Evolutionary conservation across 2,113 vertebrate genomes (phyloP).

Genomic region (Nyctereutes procyonoides): DNA sequence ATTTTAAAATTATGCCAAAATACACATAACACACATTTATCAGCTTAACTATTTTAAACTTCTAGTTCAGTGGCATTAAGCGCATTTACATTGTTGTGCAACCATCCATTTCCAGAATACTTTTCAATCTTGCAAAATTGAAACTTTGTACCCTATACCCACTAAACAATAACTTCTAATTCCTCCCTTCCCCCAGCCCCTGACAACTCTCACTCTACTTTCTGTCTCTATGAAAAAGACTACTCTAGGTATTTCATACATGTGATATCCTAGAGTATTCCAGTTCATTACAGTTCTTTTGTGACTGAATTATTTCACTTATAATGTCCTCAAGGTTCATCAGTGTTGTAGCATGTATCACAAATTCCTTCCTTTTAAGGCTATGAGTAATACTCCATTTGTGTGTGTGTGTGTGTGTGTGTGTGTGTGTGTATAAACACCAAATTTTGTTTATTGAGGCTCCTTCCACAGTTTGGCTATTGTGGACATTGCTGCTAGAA

Average conservation of each 20-base stretch:
- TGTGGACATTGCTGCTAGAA: too few species aligned
- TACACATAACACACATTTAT: neutral
- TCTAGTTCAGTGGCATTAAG: neutral
- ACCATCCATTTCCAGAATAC: neutral
- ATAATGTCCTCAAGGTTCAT: neutral
- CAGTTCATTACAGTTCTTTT: neutral
- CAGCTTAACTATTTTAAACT: neutral
- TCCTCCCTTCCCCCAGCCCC: neutral
- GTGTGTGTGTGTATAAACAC: too few species aligned
- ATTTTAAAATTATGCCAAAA: neutral
- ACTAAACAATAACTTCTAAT: neutral
- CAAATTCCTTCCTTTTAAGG: slow-evolving; percentile 14
- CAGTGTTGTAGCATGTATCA: neutral
- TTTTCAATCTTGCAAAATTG: slow-evolving; percentile 25
- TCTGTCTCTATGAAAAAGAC: neutral
- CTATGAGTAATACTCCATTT: neutral
- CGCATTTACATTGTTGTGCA: neutral
- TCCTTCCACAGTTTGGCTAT: too few species aligned
- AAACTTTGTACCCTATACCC: slow-evolving; percentile 17
- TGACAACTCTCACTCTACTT: neutral
- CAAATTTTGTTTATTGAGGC: too few species aligned
- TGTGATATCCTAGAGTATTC: neutral
- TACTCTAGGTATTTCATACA: neutral
- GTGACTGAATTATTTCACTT: neutral
- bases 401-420: neutral